Conservation (phyloP, 1,140 invertebrate genomes). For the Callitettix versicolor region DNA sequence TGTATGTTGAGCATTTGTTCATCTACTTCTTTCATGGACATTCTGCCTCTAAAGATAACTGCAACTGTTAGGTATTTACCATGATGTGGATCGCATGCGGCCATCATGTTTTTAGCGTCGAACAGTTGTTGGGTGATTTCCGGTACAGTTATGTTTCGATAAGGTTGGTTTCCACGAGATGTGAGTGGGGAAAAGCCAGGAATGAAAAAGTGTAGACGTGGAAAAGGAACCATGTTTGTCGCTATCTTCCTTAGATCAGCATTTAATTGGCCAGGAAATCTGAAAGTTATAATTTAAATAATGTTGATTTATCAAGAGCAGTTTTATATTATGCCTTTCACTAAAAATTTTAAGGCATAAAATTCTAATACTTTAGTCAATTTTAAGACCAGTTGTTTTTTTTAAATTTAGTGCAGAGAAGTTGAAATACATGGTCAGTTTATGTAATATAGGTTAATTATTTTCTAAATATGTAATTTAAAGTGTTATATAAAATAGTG, state of each 20-base stretch:
- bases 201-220: constrained; percentile 93
- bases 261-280: constrained; percentile 73
- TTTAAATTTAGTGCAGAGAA: no score
- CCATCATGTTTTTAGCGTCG: constrained; percentile 89
- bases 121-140: constrained; percentile 88
- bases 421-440: no score
- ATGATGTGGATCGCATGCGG: constrained; percentile 85
- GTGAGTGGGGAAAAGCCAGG: constrained; percentile 91
- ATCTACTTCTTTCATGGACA: constrained; percentile 94
- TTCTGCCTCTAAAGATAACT: constrained; percentile 85
- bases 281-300: no score
- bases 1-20: constrained; percentile 84
- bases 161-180: constrained; percentile 73
- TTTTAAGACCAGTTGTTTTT: no score
- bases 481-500: no score
- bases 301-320: no score
- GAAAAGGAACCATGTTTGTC: constrained; percentile 98
- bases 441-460: no score
- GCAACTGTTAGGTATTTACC: constrained; percentile 89
- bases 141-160: constrained; percentile 74
- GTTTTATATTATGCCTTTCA: no score
- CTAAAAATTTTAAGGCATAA: no score
- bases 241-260: constrained; percentile 90
- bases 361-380: no score
- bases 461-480: no score